Evolutionary conservation across 2,888 invertebrate genomes (phyloP).

Genomic region (Embidobia sp.): DNA sequence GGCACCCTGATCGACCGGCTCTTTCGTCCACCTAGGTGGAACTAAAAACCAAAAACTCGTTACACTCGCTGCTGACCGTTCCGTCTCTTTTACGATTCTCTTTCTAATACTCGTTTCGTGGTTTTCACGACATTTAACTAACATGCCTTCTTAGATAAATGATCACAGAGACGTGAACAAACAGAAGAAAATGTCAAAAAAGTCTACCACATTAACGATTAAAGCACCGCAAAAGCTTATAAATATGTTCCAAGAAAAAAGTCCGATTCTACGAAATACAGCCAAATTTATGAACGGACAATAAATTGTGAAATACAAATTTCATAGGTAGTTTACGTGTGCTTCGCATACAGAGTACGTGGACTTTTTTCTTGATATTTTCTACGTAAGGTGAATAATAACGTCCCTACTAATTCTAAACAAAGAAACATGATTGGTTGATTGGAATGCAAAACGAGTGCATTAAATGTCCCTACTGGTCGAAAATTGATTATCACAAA

Average conservation of each 20-base stretch:
- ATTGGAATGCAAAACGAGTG: slow-evolving; percentile 28
- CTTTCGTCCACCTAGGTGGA: slow-evolving; percentile 89
- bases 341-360: too few relatives aligned
- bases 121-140: slow-evolving; percentile 27
- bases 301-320: too few relatives aligned
- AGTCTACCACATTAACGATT: not conserved
- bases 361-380: too few relatives aligned
- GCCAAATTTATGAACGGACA: too few relatives aligned
- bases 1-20: slow-evolving; percentile 88
- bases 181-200: slow-evolving; percentile 2
- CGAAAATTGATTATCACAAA: slow-evolving; percentile 37
- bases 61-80: slow-evolving; percentile 3
- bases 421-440: too few relatives aligned
- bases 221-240: slow-evolving; percentile 48
- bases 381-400: too few relatives aligned
- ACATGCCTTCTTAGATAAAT: slow-evolving; percentile 36
- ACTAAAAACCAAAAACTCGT: slow-evolving; percentile 82
- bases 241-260: too few relatives aligned
- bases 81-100: slow-evolving; percentile 49
- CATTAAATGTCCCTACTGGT: slow-evolving; percentile 28
- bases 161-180: slow-evolving; percentile 8
- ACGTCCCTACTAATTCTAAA: too few relatives aligned
- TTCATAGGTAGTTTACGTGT: too few relatives aligned
- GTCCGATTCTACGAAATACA: not conserved
- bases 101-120: slow-evolving; percentile 61